phyloP scores from a whole-genome alignment of 2,888 invertebrate species.

The Ctenicera cuprea region DNA sequence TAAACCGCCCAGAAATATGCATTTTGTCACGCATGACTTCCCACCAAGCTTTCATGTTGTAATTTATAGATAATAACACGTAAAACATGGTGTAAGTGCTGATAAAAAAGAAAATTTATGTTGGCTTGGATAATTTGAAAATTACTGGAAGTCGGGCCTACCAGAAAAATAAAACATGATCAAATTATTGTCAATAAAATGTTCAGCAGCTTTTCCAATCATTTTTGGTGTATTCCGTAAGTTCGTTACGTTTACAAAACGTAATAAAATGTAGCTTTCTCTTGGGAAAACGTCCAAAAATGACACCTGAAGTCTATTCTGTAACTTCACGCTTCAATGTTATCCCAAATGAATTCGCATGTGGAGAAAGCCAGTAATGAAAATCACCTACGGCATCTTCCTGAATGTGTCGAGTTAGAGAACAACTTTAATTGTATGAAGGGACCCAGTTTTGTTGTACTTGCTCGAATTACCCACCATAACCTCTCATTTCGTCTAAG shows the following conservation, averaged over 20 bases:
- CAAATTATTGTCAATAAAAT: too few relatives aligned
- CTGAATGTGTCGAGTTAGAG: slow-evolving; percentile 25
- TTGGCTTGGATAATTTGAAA: too few relatives aligned
- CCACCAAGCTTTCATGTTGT: not conserved
- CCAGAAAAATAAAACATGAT: too few relatives aligned
- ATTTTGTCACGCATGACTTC: slow-evolving; percentile 15
- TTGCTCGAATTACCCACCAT: slow-evolving; percentile 22
- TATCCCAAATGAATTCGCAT: not conserved
- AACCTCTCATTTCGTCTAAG: slow-evolving; percentile 4
- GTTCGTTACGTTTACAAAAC: too few relatives aligned
- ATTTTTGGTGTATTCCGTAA: too few relatives aligned
- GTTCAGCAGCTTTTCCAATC: too few relatives aligned
- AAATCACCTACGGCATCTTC: slow-evolving; percentile 40
- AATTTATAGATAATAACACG: too few relatives aligned
- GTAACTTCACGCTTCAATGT: slow-evolving; percentile 1
- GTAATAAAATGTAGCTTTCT: too few relatives aligned
- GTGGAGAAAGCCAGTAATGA: slow-evolving; percentile 34
- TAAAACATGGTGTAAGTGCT: too few relatives aligned
- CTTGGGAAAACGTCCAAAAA: not conserved
- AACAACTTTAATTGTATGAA: slow-evolving; percentile 40
- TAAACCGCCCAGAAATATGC: not conserved
- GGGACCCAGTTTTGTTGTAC: slow-evolving; percentile 31
- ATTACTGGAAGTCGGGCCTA: too few relatives aligned
- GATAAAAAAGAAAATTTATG: too few relatives aligned
- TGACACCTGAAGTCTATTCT: slow-evolving; percentile 7